Evolutionary conservation across 2,888 invertebrate species (phyloP), one percentile per base, ranked within the genome.

Genomic region (Podotricha telesiphe): DNA sequence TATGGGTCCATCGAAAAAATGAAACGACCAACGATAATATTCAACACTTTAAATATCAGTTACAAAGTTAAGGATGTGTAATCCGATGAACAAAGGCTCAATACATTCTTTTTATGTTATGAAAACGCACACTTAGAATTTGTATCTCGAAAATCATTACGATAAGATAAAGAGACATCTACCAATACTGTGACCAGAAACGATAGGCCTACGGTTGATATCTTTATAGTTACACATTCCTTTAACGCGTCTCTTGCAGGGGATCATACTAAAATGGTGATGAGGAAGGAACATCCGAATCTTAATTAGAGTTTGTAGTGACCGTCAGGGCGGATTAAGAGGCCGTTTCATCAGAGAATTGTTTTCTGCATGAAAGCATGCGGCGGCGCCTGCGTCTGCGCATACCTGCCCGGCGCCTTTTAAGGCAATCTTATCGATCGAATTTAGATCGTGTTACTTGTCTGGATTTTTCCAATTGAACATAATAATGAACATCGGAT

Each of bases 301-400:
- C 86, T 89, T 93, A 93, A 92, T 93, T 93, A 92, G 91, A 86
- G 84, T 86, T 81, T 85, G 85, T 86, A 86, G 88, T 88, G 88
- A 88, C 90, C 91, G 92, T 93, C 92, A 87, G 77, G 77, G 83
- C 85, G 85, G 84, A 91, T 93, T 92, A 92, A 85, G 84, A 79
- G 82, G 83, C 87, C 91, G 89, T 89, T 93, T 87, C 91, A 91
- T 93, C 93, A 93, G 87, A 78, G 78, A 81, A 83, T 83, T 80
- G 83, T 82, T 91, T 91, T 90, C 91, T 90, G 91, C 92, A 86
- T 91, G 91, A 91, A 76, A 78, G 82, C 73, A 76, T 75, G 68
- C 74, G 79, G 78, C 83, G 92, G 91, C 91, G 92, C 89, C 91
- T 85, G 85, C 62, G 62, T 34, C 62, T 19, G 59, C 65, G 68